These are phyloP conservation scores for Aphelinus atriplicis DNA, from an alignment of 1,140 invertebrate species.

Conservation along the genomic window DNA sequence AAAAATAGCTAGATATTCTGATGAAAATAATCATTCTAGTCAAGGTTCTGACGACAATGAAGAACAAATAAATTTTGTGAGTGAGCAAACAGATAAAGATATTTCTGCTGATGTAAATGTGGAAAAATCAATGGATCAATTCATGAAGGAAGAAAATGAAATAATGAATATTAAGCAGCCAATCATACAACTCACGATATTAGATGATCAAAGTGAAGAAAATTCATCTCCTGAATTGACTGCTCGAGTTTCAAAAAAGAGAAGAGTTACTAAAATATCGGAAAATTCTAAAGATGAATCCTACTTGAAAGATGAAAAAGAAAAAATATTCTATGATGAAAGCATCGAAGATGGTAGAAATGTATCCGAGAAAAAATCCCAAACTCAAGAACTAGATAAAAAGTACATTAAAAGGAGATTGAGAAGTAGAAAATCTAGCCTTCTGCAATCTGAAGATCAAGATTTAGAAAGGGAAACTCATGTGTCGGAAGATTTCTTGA, in stretches of 20 bases:
- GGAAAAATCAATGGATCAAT: too few relatives aligned
- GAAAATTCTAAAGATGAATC: neutral
- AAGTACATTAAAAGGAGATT: too few relatives aligned
- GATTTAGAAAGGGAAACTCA: too few relatives aligned
- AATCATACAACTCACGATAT: too few relatives aligned
- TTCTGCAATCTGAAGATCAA: too few relatives aligned
- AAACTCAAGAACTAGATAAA: constrained; percentile 7
- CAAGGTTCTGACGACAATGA: neutral
- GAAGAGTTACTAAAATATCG: neutral
- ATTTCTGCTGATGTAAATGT: neutral
- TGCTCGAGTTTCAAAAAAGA: neutral
- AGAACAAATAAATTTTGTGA: neutral
- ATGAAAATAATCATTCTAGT: neutral
- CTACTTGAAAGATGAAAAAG: neutral
- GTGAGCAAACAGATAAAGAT: neutral
- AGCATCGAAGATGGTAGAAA: neutral
- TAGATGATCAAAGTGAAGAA: neutral
- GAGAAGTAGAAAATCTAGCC: too few relatives aligned
- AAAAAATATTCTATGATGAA: neutral
- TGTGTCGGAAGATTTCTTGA: too few relatives aligned
- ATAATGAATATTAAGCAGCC: neutral
- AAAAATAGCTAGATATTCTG: neutral
- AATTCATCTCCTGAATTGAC: neutral
- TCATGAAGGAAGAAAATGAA: neutral
- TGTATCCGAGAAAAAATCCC: neutral